phyloP scores from a whole-genome alignment of 2,888 invertebrate genomes.

The Apotomis betuletana region DNA sequence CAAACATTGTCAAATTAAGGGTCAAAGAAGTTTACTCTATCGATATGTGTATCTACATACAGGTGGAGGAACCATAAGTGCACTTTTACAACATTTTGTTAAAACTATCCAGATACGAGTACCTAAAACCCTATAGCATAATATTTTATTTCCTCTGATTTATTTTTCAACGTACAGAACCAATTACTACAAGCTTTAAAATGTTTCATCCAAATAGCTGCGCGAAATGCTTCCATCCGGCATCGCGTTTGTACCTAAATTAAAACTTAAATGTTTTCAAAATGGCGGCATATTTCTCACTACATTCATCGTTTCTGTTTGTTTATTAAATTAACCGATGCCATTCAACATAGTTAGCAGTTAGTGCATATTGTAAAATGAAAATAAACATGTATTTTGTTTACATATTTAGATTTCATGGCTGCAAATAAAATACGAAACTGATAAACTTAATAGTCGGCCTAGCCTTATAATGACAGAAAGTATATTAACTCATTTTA shows the following conservation, averaged over 20 bases:
- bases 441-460: too few species aligned
- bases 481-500: too few species aligned
- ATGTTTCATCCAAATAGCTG: background rate
- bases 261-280: constrained; percentile 1
- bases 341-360: background rate
- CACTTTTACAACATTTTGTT: background rate
- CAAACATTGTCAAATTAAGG: too few species aligned
- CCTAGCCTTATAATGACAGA: too few species aligned
- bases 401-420: too few species aligned
- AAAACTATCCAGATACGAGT: background rate
- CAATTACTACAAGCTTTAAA: background rate
- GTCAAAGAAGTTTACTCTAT: too few species aligned
- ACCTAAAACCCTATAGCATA: background rate
- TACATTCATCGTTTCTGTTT: background rate
- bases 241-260: background rate
- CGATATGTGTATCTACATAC: too few species aligned
- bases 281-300: background rate
- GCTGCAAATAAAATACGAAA: too few species aligned
- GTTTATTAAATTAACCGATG: background rate
- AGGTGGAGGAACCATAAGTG: too few species aligned
- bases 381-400: background rate
- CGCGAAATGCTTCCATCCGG: background rate
- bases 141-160: background rate
- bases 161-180: background rate
- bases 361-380: background rate